These are phyloP conservation scores for Tapera naevia DNA, from an alignment of 2,797 vertebrate genomes.

Conservation along the genomic window DNA sequence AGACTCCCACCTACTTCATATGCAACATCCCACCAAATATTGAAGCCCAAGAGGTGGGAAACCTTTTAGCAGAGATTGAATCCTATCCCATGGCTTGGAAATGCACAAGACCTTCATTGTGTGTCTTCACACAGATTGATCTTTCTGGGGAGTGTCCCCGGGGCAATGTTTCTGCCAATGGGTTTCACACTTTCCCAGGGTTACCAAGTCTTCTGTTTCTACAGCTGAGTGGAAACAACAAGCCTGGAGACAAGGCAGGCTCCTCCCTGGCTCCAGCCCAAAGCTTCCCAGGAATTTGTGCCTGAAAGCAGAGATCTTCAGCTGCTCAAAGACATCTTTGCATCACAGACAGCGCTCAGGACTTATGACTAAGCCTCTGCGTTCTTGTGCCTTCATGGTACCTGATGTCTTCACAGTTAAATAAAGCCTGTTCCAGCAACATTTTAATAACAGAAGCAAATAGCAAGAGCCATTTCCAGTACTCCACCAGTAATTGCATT, in stretches of 20 bases:
- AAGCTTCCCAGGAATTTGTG: background rate
- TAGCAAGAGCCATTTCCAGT: constrained; percentile 1
- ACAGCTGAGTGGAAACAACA: background rate
- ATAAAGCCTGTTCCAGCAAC: background rate
- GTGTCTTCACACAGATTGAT: background rate
- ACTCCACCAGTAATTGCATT: constrained; percentile 33
- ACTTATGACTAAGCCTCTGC: constrained; percentile 17
- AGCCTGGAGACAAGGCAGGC: background rate
- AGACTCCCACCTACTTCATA: background rate
- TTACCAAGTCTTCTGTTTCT: background rate
- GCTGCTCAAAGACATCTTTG: background rate
- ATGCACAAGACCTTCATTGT: background rate
- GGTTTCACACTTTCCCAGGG: background rate
- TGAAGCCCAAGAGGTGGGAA: background rate
- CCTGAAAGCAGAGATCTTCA: background rate
- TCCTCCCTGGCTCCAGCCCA: background rate
- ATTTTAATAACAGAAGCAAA: background rate
- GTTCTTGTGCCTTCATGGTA: background rate
- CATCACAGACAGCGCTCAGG: background rate
- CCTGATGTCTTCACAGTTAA: background rate
- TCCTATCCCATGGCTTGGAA: background rate
- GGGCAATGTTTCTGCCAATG: background rate
- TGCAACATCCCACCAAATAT: constrained; percentile 8
- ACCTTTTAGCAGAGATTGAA: background rate
- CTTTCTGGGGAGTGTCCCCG: accelerated